Evolutionary conservation across 2,888 invertebrate species (phyloP), one percentile per base, ranked within the genome.

Genomic region (Eueremaeus valkanovi): DNA sequence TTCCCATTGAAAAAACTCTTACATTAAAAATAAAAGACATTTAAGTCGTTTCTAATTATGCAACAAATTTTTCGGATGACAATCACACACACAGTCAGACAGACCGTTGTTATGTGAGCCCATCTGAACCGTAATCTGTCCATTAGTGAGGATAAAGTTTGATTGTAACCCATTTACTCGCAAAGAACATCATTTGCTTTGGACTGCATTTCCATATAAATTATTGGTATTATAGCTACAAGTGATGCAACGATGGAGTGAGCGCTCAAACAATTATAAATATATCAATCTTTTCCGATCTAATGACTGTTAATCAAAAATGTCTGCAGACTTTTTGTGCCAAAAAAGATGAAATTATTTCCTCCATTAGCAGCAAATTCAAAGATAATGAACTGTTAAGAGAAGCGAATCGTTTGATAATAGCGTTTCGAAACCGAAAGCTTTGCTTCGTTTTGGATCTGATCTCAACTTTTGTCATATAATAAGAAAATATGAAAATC

Each of bases 41-140:
- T 55, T 55, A 55, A 61, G 18, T 5, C 61, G 31, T 9, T 9
- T 27, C 66, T 66, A 40, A 40, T 66, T 66, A 36, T 66, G 3
- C 31, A 66, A 66, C 66, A 66, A 66, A 66, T 66, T 66, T 66
- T 21, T 66, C 31, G 31, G 27, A 61, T 61, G 29, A 29, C 61
- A 61, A 61, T 61, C 31, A 31, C 61, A 61, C 31, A 61, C 29
- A 11, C 61, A 61, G 6, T 36, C 11, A 36, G 36, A 18, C 3
- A 45, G 9, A 45, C 3, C 16, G 45, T 18, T 45, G 9, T 3
- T 18, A 45, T 45, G 16, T 18, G 3, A 45, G 3, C 45, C 45
- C 45, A 45, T 36, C 36, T 36, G 5, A 16, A 16, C 45, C 2
- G 9, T 45, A 45, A 45, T 45, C 16, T 45, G 45, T 45, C 51